These are phyloP conservation scores for Nesogale talazaci DNA, from an alignment of 2,113 vertebrate genomes.

Conservation along the genomic window DNA sequence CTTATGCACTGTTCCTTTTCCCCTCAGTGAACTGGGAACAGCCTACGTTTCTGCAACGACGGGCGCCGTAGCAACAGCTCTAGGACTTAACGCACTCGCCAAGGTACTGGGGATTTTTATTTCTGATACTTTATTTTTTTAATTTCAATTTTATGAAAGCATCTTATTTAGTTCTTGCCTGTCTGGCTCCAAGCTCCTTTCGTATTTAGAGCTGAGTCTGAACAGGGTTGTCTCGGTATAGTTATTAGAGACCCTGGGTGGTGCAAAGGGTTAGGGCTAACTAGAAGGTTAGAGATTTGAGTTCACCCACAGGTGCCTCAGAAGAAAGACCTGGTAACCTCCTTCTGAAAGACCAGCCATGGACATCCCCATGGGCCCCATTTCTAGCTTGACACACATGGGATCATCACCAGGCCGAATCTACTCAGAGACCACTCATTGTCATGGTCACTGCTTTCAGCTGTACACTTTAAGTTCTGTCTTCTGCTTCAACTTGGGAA, in stretches of 20 bases:
- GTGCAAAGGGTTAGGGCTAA: neutral
- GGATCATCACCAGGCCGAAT: neutral
- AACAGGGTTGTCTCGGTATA: neutral
- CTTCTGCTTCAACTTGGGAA: neutral
- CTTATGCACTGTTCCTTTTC: neutral
- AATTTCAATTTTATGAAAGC: neutral
- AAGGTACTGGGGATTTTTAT: constrained; percentile 89
- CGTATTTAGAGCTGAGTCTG: neutral
- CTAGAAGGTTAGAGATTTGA: neutral
- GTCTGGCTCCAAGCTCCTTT: neutral
- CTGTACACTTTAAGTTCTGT: neutral
- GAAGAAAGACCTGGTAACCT: neutral
- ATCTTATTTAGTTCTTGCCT: neutral
- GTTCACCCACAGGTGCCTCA: neutral
- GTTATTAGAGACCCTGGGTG: neutral
- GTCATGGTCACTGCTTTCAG: neutral
- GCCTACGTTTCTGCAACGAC: constrained; percentile 98
- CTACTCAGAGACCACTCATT: neutral
- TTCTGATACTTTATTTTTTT: neutral
- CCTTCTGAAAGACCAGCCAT: neutral
- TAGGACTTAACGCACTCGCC: constrained; percentile 96
- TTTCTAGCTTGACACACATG: neutral
- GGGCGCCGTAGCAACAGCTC: constrained; percentile 95
- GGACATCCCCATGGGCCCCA: neutral
- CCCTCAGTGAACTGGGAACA: constrained; percentile 95